Evolutionary conservation across 2,888 invertebrate genomes (phyloP).

Genomic region (Coremacera marginata): DNA sequence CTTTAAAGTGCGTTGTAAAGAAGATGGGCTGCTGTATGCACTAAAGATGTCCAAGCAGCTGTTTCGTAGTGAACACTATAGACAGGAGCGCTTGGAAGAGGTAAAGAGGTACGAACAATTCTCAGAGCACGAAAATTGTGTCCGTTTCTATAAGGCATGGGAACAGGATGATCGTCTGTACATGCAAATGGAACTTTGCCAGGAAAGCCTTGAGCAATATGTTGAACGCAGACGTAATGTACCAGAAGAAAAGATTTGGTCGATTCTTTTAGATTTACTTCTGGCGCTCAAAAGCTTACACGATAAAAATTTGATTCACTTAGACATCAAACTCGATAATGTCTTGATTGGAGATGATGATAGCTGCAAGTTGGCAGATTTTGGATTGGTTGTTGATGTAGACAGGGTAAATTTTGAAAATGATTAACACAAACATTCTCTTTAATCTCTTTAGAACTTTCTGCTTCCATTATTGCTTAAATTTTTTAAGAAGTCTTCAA

Average conservation of each 20-base stretch:
- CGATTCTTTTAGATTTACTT: conserved; percentile 75
- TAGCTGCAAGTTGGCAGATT: conserved; percentile 79
- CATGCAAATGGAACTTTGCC: conserved; percentile 80
- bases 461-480: too few species aligned
- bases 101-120: conserved; percentile 78
- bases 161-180: conserved; percentile 78
- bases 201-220: conserved; percentile 74
- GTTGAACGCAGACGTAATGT: conserved; percentile 72
- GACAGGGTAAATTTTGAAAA: conserved; percentile 66
- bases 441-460: background rate
- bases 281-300: conserved; percentile 78
- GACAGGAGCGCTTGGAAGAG: conserved; percentile 74
- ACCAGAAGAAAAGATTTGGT: conserved; percentile 76
- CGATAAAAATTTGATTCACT: conserved; percentile 76
- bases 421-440: background rate
- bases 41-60: conserved; percentile 77
- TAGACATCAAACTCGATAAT: conserved; percentile 85
- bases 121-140: conserved; percentile 77
- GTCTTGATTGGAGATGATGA: conserved; percentile 77
- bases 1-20: conserved; percentile 75
- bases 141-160: conserved; percentile 79
- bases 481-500: too few species aligned
- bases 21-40: conserved; percentile 78
- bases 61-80: conserved; percentile 73
- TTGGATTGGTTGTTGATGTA: conserved; percentile 79